Base-by-base conservation (phyloP, 2,113 vertebrate species). In the Sebastes schlegelii region DNA sequence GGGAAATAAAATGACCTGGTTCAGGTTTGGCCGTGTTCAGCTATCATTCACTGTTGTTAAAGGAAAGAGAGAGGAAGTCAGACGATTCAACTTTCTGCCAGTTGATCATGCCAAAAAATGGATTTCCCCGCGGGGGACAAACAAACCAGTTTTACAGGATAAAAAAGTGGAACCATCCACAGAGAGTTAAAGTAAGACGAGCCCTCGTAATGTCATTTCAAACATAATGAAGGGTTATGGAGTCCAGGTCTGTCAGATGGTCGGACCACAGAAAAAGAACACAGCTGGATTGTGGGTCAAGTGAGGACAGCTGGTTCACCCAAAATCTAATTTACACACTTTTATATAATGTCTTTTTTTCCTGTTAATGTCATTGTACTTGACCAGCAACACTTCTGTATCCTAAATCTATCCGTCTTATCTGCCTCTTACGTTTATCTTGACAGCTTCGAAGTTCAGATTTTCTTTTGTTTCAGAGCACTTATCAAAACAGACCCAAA, bases 301-400 rank as follows among this genome's bases (percentile, higher is more conserved):
- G 86, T 85, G 83, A 91, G 88, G 88, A 92, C 87, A 90, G 80
- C 52, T 55, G 70, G 46, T 70, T 83, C 9, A 26, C 40, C 82
- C 60, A 21, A 62, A 83, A 91, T 87, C 88, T 45, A 23, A 87
- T 91, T 88, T 88, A 86, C 82, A 82, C 84, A 82, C 86, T 80
- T 87, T 75, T 48, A 78, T 84, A 19, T 68, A 40, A 72, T 54
- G 16, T 23, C 48, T 1, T 69, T 76, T 74, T 23, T 74, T 72
- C 72, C 57, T 69, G 34, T 82, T 82, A 86, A 77, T 70, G 54
- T 78, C 60, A 55, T 77, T 82, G 43, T 67, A 14, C 48, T 45
- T 13, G 65, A 69, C 42, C 62, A 79, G 73, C 57, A 74, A 91
- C 79, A 85, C 79, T 68, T 82, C 42, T 66, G 13, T 17, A 21